Percentiles rank a stretch among this genome's conserved stretches.
Conservation (phyloP, 1,140 invertebrate genomes). For the Plectrocnemia conspersa region DNA sequence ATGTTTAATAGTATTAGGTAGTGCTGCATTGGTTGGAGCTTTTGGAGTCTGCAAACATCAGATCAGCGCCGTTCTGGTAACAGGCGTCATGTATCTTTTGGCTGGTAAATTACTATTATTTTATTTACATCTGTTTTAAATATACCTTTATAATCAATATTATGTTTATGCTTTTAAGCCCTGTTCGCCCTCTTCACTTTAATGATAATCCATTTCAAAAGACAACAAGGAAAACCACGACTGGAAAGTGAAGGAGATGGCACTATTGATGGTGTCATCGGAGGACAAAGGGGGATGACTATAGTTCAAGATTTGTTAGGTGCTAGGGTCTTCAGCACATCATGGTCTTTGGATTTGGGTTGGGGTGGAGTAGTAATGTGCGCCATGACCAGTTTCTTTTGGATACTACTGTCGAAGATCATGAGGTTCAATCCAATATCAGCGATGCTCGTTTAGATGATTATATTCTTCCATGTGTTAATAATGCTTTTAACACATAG, state of each 20-base stretch:
- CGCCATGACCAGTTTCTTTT: slow-evolving; percentile 70
- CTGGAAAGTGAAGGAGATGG: slow-evolving; percentile 52
- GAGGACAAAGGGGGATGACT: slow-evolving; percentile 39
- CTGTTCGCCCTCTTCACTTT: slow-evolving; percentile 84
- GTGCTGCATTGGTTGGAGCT: slow-evolving; percentile 74
- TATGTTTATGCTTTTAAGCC: slow-evolving; percentile 55
- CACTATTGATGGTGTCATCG: slow-evolving; percentile 66
- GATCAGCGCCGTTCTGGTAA: slow-evolving; percentile 83
- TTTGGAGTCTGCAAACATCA: slow-evolving; percentile 83
- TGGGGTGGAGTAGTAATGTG: slow-evolving; percentile 77
- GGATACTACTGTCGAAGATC: slow-evolving; percentile 83
- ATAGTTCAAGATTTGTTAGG: slow-evolving; percentile 47
- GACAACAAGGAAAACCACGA: slow-evolving; percentile 62
- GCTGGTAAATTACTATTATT: slow-evolving; percentile 59
- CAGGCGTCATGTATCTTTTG: slow-evolving; percentile 86
- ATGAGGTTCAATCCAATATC: slow-evolving; percentile 83
- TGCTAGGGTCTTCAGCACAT: slow-evolving; percentile 67
- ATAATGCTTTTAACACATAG: neutral
- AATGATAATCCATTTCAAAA: slow-evolving; percentile 85
- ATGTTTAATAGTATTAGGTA: slow-evolving; percentile 78
- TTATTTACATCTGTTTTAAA: neutral
- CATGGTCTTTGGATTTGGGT: slow-evolving; percentile 78
- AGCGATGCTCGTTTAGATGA: slow-evolving; percentile 55
- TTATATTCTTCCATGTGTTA: neutral
- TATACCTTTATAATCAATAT: neutral